These are phyloP conservation scores for Eupsilia transversa DNA, from an alignment of 2,888 invertebrate genomes.

Conservation along the genomic window DNA sequence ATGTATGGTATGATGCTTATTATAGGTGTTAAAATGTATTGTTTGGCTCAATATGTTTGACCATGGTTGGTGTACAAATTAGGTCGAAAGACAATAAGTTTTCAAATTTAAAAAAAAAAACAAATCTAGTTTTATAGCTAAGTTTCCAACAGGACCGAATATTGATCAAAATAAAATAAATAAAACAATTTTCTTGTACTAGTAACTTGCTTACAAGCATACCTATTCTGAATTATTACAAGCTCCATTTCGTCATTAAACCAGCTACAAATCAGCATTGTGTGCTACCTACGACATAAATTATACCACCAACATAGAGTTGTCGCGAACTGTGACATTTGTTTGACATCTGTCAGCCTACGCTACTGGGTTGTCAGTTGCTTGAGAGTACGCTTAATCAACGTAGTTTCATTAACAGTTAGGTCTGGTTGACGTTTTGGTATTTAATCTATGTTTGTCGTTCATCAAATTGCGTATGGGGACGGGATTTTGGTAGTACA, in stretches of 20 bases:
- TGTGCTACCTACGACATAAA: conserved; percentile 45
- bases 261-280: conserved; percentile 45
- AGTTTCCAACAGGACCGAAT: too few species aligned
- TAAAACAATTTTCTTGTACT: too few species aligned
- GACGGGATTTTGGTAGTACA: background rate
- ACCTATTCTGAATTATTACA: background rate
- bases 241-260: conserved; percentile 12
- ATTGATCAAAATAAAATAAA: too few species aligned
- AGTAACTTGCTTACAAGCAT: background rate
- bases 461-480: conserved; percentile 17
- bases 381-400: conserved; percentile 49
- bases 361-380: conserved; percentile 44
- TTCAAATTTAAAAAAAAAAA: too few species aligned
- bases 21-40: too few species aligned
- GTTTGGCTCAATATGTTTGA: too few species aligned
- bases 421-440: conserved; percentile 49
- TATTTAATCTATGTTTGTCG: conserved; percentile 41
- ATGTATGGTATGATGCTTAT: too few species aligned
- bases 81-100: too few species aligned
- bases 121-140: too few species aligned
- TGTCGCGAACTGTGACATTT: conserved; percentile 52
- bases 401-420: conserved; percentile 51
- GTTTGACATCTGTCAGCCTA: conserved; percentile 60
- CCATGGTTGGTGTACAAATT: too few species aligned
- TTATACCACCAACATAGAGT: conserved; percentile 50